These are phyloP conservation scores for Entomobrya proxima DNA, from an alignment of 2,888 invertebrate genomes.

Conservation along the genomic window DNA sequence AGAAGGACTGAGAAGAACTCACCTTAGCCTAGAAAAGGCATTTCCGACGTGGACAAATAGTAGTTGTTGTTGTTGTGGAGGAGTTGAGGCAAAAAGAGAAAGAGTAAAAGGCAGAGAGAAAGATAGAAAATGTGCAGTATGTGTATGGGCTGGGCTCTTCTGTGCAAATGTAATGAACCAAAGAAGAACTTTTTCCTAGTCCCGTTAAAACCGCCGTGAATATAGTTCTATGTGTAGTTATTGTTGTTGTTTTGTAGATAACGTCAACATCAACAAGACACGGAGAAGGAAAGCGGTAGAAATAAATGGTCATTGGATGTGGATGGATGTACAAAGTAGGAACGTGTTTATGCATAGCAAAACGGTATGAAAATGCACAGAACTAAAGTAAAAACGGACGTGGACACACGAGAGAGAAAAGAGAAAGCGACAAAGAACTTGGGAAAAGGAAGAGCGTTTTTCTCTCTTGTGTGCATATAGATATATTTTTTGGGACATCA, in stretches of 20 bases:
- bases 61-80: conserved; percentile 19
- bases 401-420: no score
- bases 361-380: no score
- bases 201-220: conserved; percentile 2
- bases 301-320: background rate
- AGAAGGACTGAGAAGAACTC: conserved; percentile 7
- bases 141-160: no score
- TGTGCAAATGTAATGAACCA: background rate
- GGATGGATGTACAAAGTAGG: background rate
- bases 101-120: background rate
- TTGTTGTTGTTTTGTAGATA: no score
- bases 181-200: conserved; percentile 7
- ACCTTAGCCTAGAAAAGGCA: conserved; percentile 65
- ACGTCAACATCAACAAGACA: conserved; percentile 3
- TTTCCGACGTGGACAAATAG: conserved; percentile 67
- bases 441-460: no score
- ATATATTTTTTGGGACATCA: no score
- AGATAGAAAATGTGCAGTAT: background rate
- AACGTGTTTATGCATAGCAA: no score
- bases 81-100: background rate
- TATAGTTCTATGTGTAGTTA: no score
- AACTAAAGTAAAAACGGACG: no score
- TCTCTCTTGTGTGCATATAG: no score
- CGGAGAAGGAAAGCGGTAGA: background rate
- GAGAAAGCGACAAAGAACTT: no score